A percentile compares a stretch with the other conserved stretches of the same genome.
These are phyloP conservation scores for Drosophila testacea DNA, from an alignment of 2,888 invertebrate species.

Conservation along the genomic window DNA sequence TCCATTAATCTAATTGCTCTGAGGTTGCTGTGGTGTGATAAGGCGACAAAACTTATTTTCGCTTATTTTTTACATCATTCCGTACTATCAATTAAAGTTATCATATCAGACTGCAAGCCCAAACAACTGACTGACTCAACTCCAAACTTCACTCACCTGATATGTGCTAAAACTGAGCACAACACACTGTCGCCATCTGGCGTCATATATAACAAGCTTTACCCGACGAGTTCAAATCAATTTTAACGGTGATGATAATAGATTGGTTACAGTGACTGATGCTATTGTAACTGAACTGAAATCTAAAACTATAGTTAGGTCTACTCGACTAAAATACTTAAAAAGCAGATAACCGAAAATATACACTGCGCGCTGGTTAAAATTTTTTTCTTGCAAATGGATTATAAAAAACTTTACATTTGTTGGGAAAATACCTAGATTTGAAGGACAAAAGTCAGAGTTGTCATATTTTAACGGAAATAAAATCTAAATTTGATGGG, in stretches of 20 bases:
- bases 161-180: background rate
- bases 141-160: conserved; percentile 35
- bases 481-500: too few species aligned
- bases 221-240: background rate
- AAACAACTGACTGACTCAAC: background rate
- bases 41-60: conserved; percentile 24
- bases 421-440: too few species aligned
- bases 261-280: conserved; percentile 13
- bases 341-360: too few species aligned
- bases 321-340: too few species aligned
- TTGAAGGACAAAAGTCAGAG: too few species aligned
- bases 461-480: too few species aligned
- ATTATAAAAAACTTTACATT: too few species aligned
- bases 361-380: too few species aligned
- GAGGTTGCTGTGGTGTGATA: conserved; percentile 37
- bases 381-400: too few species aligned
- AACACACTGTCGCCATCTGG: conserved; percentile 34
- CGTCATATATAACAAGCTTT: background rate
- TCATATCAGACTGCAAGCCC: conserved; percentile 6
- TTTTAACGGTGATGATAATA: conserved; percentile 14
- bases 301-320: background rate
- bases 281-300: conserved; percentile 1
- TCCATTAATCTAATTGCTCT: conserved; percentile 55
- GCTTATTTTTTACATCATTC: conserved; percentile 49
- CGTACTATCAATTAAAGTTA: conserved; percentile 61